A percentile compares a stretch with the other conserved stretches of the same genome.
Conservation (phyloP, 2,888 invertebrate genomes). For the Ectemnius lituratus region DNA sequence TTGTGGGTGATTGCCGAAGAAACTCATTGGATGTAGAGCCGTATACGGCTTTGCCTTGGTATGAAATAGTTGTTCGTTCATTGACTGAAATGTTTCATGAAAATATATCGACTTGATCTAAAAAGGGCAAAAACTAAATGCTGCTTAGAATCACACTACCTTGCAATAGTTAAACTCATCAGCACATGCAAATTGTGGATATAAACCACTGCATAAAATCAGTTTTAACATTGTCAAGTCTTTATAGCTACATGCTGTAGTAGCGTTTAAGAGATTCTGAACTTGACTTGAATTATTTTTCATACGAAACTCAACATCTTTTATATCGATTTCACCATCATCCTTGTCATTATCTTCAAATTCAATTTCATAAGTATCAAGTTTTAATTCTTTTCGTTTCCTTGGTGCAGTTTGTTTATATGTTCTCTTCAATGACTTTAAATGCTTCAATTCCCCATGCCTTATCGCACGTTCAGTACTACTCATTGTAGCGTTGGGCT, state of each 20-base stretch:
- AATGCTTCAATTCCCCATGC: constrained; percentile 92
- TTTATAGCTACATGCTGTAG: constrained; percentile 83
- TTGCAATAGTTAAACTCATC: constrained; percentile 96
- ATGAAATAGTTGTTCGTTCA: constrained; percentile 89
- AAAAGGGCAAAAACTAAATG: background rate
- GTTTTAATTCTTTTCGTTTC: constrained; percentile 87
- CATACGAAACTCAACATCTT: constrained; percentile 92
- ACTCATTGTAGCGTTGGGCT: constrained; percentile 79
- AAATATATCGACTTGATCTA: constrained; percentile 4
- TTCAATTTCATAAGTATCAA: constrained; percentile 84
- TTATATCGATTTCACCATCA: constrained; percentile 84
- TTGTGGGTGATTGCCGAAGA: constrained; percentile 90
- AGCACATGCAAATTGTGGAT: constrained; percentile 96
- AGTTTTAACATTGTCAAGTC: constrained; percentile 86
- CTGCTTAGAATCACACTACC: constrained; percentile 74
- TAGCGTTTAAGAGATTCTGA: constrained; percentile 83
- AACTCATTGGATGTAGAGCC: constrained; percentile 93
- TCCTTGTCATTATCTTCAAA: constrained; percentile 81
- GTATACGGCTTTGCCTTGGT: constrained; percentile 93
- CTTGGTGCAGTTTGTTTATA: constrained; percentile 85
- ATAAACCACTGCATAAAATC: constrained; percentile 94
- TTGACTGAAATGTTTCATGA: constrained; percentile 80
- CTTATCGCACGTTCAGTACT: constrained; percentile 89
- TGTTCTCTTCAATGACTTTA: constrained; percentile 88
- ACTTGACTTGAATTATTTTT: constrained; percentile 87